Evolutionary conservation across 2,797 vertebrate genomes (phyloP), one percentile per base, ranked within the genome.

Genomic region (Agapornis canus): DNA sequence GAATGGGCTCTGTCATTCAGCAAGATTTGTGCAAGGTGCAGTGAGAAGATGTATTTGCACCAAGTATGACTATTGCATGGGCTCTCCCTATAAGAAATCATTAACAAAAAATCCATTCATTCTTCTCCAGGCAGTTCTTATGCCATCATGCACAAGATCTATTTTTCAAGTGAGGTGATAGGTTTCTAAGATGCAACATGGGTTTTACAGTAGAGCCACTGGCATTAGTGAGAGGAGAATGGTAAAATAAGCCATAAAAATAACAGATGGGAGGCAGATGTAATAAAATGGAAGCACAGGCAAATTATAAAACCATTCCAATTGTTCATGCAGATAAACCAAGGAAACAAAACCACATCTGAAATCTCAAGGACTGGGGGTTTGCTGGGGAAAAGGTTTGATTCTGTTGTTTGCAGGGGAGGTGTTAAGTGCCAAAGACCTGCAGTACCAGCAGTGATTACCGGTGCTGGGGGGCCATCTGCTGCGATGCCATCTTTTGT

Each of bases 281-380:
- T 23, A 73, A 81, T 79, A 89, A 96, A 96, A 92, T 42, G 68
- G 94, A 86, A 94, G 86, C 73, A 56, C 43, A 56, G 71, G 85
- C 90, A 91, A 96, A 96, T 96, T 93, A 95, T 93, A 95, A 96
- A 96, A 18, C 80, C 90, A 95, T 96, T 95, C 83, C 65, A 86
- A 93, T 75, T 85, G 86, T 75, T 96, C 94, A 76, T 63, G 92
- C 77, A 94, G 94, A 86, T 94, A 90, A 93, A 96, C 64, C 48
- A 92, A 89, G 78, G 77, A 92, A 95, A 86, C 71, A 91, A 89
- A 96, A 84, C 5, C 32, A 7, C 73, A 48, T 78, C 59, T 90
- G 82, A 89, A 95, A 90, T 77, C 73, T 48, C 40, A 29, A 83
- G 77, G 68, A 92, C 49, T 0, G 39, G 26, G 39, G 72, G 90